phyloP scores from a whole-genome alignment of 2,797 vertebrate species.

The Botia almorhae region DNA sequence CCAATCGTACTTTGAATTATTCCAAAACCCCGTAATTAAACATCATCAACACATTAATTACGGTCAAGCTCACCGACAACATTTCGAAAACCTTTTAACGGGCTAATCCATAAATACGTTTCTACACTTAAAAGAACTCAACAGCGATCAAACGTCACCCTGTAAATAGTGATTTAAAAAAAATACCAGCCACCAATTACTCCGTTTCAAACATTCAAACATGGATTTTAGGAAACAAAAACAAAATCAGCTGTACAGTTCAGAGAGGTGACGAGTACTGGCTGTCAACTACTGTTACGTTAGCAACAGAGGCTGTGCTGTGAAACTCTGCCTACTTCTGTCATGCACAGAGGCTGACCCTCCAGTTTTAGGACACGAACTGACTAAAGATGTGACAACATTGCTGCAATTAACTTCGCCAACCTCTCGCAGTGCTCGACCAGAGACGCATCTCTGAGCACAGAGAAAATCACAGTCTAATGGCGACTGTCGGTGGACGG shows the following conservation, averaged over 20 bases:
- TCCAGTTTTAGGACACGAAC: slow-evolving; percentile 13
- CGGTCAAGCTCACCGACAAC: background rate
- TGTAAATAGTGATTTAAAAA: slow-evolving; percentile 12
- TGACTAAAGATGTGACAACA: slow-evolving; percentile 12
- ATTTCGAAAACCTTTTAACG: background rate
- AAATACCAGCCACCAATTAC: background rate
- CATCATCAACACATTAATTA: background rate
- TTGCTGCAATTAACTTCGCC: slow-evolving; percentile 15
- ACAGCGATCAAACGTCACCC: slow-evolving; percentile 3
- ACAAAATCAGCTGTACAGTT: background rate
- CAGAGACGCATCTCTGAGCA: background rate
- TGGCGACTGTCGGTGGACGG: slow-evolving; percentile 90
- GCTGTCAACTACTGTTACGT: slow-evolving; percentile 4
- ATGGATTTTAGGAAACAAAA: background rate
- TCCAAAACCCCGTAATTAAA: slow-evolving; percentile 7
- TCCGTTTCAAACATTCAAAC: slow-evolving; percentile 6
- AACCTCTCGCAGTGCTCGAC: background rate
- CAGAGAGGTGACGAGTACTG: background rate
- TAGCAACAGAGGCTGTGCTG: slow-evolving; percentile 2
- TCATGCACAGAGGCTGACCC: background rate
- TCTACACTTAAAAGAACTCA: background rate
- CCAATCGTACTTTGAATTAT: background rate
- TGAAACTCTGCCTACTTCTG: slow-evolving; percentile 4
- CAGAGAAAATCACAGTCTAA: slow-evolving; percentile 66
- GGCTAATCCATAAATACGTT: slow-evolving; percentile 10